Percentiles rank a stretch among this genome's conserved stretches.
These are phyloP conservation scores for Protobothrops mucrosquamatus DNA, from an alignment of 2,113 vertebrate species.

Conservation along the genomic window DNA sequence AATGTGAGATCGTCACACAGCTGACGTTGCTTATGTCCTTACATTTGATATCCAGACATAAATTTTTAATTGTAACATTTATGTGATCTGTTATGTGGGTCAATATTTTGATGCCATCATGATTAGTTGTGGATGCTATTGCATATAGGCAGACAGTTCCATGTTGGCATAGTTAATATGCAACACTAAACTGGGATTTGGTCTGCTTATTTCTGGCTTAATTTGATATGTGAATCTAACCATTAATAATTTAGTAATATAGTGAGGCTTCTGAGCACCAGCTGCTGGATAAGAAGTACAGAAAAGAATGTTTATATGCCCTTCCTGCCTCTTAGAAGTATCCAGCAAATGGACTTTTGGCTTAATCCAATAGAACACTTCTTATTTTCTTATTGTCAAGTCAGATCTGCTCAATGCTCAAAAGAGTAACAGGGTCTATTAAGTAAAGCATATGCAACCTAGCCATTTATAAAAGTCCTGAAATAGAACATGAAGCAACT, in stretches of 20 bases:
- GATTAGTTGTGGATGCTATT: neutral
- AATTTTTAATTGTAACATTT: neutral
- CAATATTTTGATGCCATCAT: neutral
- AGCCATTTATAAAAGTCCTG: neutral
- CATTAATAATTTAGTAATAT: neutral
- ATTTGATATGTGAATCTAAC: neutral
- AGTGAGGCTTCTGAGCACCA: neutral
- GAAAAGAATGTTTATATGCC: neutral
- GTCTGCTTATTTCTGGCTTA: neutral
- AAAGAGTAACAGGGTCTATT: neutral
- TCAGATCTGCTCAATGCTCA: accelerated
- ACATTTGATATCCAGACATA: neutral
- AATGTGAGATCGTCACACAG: neutral
- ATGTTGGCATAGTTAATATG: neutral
- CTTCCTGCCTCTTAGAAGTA: neutral
- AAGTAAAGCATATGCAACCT: neutral
- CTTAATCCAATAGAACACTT: neutral
- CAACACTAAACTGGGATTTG: neutral
- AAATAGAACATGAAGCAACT: slow-evolving; percentile 26
- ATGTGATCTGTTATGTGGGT: neutral
- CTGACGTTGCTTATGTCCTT: neutral
- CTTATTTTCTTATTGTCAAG: neutral
- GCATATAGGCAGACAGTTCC: neutral
- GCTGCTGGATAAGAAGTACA: neutral
- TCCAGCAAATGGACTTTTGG: neutral